A percentile compares a stretch with the other conserved stretches of the same genome.
phyloP scores from a whole-genome alignment of 92 coral and sea anemone species.

The Zoanthus sociatus region DNA sequence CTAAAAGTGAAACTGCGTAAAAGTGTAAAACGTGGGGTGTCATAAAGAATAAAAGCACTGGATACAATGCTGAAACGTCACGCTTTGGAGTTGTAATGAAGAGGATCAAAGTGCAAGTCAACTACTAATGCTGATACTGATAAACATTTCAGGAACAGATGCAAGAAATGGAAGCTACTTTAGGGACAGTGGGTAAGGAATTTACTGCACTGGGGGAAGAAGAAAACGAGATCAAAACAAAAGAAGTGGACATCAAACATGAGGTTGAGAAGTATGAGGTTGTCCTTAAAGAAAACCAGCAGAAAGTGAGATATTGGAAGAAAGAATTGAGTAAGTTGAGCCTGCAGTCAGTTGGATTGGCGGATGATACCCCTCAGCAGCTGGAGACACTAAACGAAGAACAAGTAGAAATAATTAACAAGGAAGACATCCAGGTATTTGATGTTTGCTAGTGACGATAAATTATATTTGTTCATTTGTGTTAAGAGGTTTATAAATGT shows the following conservation, averaged over 20 bases:
- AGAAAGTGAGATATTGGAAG: conserved; percentile 90
- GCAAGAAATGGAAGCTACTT: conserved; percentile 74
- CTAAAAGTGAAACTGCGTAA: too few species aligned
- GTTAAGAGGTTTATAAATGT: not conserved
- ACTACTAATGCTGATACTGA: too few species aligned
- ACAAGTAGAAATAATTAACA: conserved; percentile 76
- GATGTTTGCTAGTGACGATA: not conserved
- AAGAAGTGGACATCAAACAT: conserved; percentile 95
- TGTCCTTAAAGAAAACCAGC: conserved; percentile 84
- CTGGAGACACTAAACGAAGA: conserved; percentile 81
- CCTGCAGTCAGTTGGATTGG: conserved; percentile 76
- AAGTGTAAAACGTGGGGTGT: too few species aligned
- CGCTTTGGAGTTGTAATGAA: too few species aligned
- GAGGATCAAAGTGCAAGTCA: too few species aligned
- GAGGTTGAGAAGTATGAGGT: conserved; percentile 90
- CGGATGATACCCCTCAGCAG: conserved; percentile 71
- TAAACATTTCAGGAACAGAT: conserved; percentile 69
- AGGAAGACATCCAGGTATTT: conserved; percentile 78
- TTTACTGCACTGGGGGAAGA: conserved; percentile 77
- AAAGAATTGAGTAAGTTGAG: conserved; percentile 87
- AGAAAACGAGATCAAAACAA: conserved; percentile 73
- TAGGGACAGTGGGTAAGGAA: conserved; percentile 65
- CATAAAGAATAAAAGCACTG: too few species aligned
- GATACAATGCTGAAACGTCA: too few species aligned
- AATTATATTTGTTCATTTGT: not conserved